Evolutionary conservation across 2,888 invertebrate genomes (phyloP), one percentile per base, ranked within the genome.

Genomic region (Sphaerophoria taeniata): DNA sequence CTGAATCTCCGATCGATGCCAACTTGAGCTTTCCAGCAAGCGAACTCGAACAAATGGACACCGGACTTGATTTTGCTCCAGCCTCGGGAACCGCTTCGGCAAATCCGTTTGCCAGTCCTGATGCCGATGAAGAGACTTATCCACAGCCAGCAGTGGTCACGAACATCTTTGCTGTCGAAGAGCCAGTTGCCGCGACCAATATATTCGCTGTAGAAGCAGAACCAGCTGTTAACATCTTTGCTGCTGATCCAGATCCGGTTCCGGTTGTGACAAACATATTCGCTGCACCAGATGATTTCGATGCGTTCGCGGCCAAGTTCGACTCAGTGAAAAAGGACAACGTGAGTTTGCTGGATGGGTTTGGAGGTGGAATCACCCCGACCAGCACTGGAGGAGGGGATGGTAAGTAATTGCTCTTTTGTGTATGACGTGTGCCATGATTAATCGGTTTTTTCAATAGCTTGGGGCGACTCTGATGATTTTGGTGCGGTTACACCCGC

Each of bases 291-390:
- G 95, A 95, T 88, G 95, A 94, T 34, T 98, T 98, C 88, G 98
- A 98, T 91, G 97, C 97, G 0, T 98, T 98, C 89, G 95, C 97
- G 3, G 96, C 97, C 1, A 97, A 97, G 91, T 98, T 98, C 89
- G 97, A 97, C 33, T 92, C 91, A 0, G 94, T 93, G 71, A 93
- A 93, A 49, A 94, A 92, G 87, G 92, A 92, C 45, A 91, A 91
- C 60, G 88, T 90, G 4, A 90, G 90, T 76, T 88, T 92, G 36
- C 83, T 91, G n/a, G 92, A 91, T 45, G 91, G 91, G 0, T 91
- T 92, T 69, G 90, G 90, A 3, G 89, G 90, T 4, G 88, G 87
- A 0, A 79, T 78, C 0, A 90, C 91, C 16, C 91, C 91, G 33
- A 91, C 91, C 16, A 89, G 89, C 34, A 87, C 85, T 11, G 84